Evolutionary conservation across 2,797 vertebrate genomes (phyloP).

Genomic region (Gorsachius magnificus): DNA sequence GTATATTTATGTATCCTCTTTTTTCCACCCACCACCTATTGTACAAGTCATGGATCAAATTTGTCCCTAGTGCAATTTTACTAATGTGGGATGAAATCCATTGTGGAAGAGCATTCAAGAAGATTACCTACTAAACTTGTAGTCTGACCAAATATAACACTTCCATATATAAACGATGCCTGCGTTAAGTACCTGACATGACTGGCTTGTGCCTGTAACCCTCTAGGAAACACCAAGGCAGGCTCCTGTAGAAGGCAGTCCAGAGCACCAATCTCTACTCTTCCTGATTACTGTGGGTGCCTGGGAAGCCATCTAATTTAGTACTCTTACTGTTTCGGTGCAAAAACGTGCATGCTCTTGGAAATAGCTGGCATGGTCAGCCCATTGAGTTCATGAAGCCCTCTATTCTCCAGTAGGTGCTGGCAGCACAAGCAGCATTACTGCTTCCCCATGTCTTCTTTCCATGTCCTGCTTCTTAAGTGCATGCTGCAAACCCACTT

Average conservation of each 20-base stretch:
- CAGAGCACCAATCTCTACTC: neutral
- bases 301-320: neutral
- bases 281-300: neutral
- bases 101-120: neutral
- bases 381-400: neutral
- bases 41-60: neutral
- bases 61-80: neutral
- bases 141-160: neutral
- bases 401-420: neutral
- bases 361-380: neutral
- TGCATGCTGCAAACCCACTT: neutral
- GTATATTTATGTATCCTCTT: neutral
- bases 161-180: neutral
- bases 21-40: neutral
- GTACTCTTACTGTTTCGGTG: rapidly evolving
- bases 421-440: neutral
- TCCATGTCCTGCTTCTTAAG: neutral
- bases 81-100: neutral
- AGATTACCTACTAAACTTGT: neutral
- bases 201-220: neutral
- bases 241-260: neutral
- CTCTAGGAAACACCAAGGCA: neutral
- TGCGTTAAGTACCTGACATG: neutral
- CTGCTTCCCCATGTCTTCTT: neutral
- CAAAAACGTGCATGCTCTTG: neutral